phyloP scores from a whole-genome alignment of 1,140 invertebrate genomes.

The Stegodyphus mimosarum region DNA sequence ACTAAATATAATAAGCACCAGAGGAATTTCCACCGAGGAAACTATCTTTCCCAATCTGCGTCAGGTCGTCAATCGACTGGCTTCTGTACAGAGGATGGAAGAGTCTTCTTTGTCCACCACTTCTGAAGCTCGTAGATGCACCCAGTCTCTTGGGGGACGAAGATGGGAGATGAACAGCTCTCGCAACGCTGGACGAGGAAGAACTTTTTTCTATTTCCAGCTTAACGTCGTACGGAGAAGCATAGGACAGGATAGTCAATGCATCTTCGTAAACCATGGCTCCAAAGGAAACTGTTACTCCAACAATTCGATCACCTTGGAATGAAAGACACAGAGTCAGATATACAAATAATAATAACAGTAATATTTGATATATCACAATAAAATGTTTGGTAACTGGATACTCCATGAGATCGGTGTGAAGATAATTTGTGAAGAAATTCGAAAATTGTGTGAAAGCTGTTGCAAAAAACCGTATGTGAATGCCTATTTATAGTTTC shows the following conservation, averaged over 20 bases:
- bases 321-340: too few relatives aligned
- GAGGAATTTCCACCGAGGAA: background rate
- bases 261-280: constrained; percentile 93
- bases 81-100: constrained; percentile 78
- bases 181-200: background rate
- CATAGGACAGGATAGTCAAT: constrained; percentile 86
- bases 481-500: too few relatives aligned
- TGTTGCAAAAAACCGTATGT: too few relatives aligned
- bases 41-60: constrained; percentile 62
- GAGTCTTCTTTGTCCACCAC: constrained; percentile 70
- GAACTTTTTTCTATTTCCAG: constrained; percentile 75
- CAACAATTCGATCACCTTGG: constrained; percentile 85
- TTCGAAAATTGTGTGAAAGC: too few relatives aligned
- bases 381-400: too few relatives aligned
- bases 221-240: constrained; percentile 88
- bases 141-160: constrained; percentile 66
- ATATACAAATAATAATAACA: too few relatives aligned
- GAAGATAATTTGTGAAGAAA: too few relatives aligned
- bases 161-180: background rate
- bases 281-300: constrained; percentile 85
- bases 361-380: too few relatives aligned
- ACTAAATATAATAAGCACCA: too few relatives aligned
- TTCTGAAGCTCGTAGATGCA: constrained; percentile 49
- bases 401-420: too few relatives aligned
- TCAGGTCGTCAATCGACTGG: constrained; percentile 76